Conservation (phyloP, 2,113 vertebrate genomes). For the Numenius arquata region DNA sequence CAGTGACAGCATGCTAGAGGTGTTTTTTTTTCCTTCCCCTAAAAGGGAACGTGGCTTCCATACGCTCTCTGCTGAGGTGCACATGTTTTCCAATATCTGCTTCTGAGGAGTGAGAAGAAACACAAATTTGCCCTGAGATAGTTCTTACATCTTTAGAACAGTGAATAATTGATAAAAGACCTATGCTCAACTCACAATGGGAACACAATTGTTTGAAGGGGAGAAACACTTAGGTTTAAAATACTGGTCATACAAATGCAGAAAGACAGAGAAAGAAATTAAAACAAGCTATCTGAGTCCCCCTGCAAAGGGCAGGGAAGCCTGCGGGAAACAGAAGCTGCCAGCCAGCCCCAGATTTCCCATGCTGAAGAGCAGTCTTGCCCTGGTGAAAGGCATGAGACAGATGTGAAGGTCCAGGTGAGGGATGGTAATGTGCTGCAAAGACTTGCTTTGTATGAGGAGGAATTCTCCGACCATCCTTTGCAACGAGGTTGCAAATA, state of each 20-base stretch:
- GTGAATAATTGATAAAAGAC: not conserved
- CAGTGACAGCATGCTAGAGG: not conserved
- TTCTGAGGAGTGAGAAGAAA: not conserved
- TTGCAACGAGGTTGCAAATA: rapidly evolving
- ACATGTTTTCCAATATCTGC: not conserved
- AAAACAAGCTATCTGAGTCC: not conserved
- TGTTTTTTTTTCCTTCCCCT: not conserved
- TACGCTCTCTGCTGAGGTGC: not conserved
- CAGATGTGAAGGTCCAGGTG: rapidly evolving
- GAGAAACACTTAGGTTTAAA: not conserved
- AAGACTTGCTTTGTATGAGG: rapidly evolving
- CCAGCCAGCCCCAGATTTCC: not conserved
- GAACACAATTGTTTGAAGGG: not conserved
- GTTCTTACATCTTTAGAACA: not conserved
- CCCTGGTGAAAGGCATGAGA: rapidly evolving
- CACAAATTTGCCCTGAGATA: not conserved
- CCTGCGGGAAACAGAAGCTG: not conserved
- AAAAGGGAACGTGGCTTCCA: not conserved
- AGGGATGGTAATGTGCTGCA: not conserved
- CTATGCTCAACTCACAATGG: not conserved
- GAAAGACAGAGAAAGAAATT: not conserved
- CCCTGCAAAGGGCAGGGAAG: not conserved
- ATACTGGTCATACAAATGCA: not conserved
- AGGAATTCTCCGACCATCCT: not conserved
- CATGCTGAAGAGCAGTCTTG: not conserved